These are phyloP conservation scores for Aphodius sticticus DNA, from an alignment of 2,888 invertebrate genomes.

Conservation along the genomic window DNA sequence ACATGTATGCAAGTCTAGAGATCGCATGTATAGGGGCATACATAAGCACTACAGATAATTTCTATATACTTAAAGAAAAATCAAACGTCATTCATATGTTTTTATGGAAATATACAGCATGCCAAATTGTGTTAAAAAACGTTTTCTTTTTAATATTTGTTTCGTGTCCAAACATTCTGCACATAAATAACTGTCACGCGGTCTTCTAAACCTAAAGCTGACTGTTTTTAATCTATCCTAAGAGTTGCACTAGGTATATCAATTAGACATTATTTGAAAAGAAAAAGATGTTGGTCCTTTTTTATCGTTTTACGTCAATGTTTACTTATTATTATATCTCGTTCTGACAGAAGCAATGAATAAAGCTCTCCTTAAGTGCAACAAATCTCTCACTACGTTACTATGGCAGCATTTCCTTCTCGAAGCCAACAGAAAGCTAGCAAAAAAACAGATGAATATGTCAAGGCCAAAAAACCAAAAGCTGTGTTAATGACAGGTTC, in stretches of 20 bases:
- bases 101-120: conserved; percentile 43
- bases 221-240: conserved; percentile 11
- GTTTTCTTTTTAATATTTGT: conserved; percentile 37
- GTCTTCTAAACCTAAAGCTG: conserved; percentile 12
- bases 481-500: conserved; percentile 34
- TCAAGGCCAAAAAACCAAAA: conserved; percentile 52
- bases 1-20: conserved; percentile 30
- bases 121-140: conserved; percentile 40
- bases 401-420: not conserved
- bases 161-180: conserved; percentile 56
- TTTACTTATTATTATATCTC: not conserved
- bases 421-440: conserved; percentile 35
- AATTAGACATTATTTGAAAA: not conserved
- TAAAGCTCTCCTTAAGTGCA: not conserved
- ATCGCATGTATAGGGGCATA: conserved; percentile 48
- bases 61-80: conserved; percentile 43
- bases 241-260: not conserved
- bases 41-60: conserved; percentile 53
- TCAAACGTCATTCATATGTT: conserved; percentile 34
- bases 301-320: not conserved
- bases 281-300: conserved; percentile 4
- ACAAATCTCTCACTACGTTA: not conserved
- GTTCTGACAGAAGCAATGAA: conserved; percentile 4
- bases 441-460: conserved; percentile 37
- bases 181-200: conserved; percentile 36